Evolutionary conservation across 2,797 vertebrate species (phyloP).

Genomic region (Esox masquinongy): DNA sequence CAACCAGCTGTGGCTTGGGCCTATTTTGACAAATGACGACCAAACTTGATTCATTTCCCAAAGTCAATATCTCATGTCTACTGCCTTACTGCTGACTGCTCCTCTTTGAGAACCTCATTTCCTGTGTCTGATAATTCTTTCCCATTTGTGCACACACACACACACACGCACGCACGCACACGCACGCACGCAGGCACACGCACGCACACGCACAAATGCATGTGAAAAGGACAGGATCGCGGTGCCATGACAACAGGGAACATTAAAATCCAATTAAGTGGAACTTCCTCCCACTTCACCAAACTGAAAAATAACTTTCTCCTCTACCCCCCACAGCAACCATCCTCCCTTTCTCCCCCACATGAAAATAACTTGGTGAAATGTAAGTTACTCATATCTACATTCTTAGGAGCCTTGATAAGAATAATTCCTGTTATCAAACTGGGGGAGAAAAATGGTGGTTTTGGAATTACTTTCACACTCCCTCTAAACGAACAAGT

Average conservation of each 20-base stretch:
- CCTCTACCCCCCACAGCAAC: constrained; percentile 22
- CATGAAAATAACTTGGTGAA: constrained; percentile 64
- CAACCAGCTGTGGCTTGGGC: constrained; percentile 64
- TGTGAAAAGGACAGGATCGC: constrained; percentile 66
- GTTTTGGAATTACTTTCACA: constrained; percentile 30
- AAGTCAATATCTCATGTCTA: constrained; percentile 50
- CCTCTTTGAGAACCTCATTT: constrained; percentile 56
- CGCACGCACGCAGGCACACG: constrained; percentile 3
- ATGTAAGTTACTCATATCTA: constrained; percentile 64
- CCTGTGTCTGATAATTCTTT: constrained; percentile 45
- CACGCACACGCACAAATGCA: constrained; percentile 31
- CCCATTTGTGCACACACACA: constrained; percentile 29
- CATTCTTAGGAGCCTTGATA: constrained; percentile 52
- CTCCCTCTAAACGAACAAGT: constrained; percentile 32
- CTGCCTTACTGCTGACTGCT: constrained; percentile 46
- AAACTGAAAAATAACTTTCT: constrained; percentile 72
- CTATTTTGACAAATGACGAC: constrained; percentile 51
- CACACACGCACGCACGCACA: constrained; percentile 9
- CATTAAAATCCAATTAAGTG: constrained; percentile 80
- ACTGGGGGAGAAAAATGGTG: constrained; percentile 32
- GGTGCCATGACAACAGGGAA: constrained; percentile 78
- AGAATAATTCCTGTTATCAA: constrained; percentile 60
- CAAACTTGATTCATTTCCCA: constrained; percentile 58
- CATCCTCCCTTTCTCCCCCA: constrained; percentile 31
- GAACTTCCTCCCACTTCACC: constrained; percentile 75